These are phyloP conservation scores for Ptychobarbus kaznakovi DNA, from an alignment of 2,797 vertebrate genomes.

Conservation along the genomic window DNA sequence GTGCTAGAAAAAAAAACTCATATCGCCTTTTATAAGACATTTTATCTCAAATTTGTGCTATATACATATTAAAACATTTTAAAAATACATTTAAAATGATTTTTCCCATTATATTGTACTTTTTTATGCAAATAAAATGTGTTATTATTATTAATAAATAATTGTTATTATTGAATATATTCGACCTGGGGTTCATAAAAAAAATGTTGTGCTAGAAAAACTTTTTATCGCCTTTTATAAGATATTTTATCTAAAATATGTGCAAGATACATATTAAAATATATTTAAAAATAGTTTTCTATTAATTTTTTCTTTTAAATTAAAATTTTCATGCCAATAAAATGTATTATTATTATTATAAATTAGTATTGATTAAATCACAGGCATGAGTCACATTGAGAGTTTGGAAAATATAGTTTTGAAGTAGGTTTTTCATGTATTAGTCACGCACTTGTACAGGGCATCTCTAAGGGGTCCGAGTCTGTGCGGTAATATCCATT, in stretches of 20 bases:
- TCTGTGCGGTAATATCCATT: constrained; percentile 94
- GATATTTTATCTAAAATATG: neutral
- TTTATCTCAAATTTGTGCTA: neutral
- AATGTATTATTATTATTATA: neutral
- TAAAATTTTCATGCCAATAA: neutral
- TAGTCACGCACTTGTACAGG: constrained; percentile 90
- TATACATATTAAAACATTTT: neutral
- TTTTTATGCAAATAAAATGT: neutral
- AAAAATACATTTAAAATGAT: no score
- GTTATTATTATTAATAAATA: neutral
- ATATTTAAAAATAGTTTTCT: neutral
- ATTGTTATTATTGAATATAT: neutral
- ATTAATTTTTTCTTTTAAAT: neutral
- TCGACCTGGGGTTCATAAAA: neutral
- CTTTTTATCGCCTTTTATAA: neutral
- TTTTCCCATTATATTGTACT: no score
- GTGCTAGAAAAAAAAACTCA: neutral
- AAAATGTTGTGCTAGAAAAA: neutral
- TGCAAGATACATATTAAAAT: neutral
- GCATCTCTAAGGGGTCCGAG: constrained; percentile 93
- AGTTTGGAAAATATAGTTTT: neutral
- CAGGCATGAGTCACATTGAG: neutral
- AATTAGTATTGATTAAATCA: neutral
- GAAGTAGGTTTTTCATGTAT: neutral
- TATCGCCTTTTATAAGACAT: neutral